Evolutionary conservation across 2,888 invertebrate species (phyloP).

Genomic region (Tenodera sinensis): DNA sequence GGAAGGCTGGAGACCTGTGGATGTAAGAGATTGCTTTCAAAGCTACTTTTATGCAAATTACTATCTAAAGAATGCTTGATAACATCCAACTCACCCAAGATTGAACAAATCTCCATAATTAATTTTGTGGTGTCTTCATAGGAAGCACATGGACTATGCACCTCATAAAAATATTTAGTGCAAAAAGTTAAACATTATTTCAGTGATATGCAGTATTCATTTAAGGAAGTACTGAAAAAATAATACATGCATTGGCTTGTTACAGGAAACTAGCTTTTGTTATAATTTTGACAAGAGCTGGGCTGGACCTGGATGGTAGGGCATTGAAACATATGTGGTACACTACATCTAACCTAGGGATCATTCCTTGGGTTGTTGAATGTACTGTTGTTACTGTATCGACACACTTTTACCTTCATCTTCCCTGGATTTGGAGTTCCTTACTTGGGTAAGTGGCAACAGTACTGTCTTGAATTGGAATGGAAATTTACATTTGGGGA

Average conservation of each 20-base stretch:
- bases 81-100: no score
- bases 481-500: no score
- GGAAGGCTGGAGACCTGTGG: no score
- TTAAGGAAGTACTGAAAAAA: constrained; percentile 37
- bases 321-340: constrained; percentile 80
- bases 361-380: constrained; percentile 84
- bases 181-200: not conserved
- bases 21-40: no score
- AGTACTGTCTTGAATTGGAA: not conserved
- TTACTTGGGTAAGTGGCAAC: constrained; percentile 61
- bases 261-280: constrained; percentile 85
- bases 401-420: constrained; percentile 66
- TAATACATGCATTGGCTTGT: not conserved
- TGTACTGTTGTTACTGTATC: constrained; percentile 64
- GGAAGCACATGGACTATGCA: no score
- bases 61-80: no score
- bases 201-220: constrained; percentile 4
- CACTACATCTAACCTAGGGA: constrained; percentile 78
- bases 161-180: no score
- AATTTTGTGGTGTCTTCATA: no score
- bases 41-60: no score
- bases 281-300: constrained; percentile 88
- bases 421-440: constrained; percentile 84
- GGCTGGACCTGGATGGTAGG: constrained; percentile 84
- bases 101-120: no score